Base-by-base conservation (phyloP, 2,797 vertebrate species). In the Astyanax mexicanus region DNA sequence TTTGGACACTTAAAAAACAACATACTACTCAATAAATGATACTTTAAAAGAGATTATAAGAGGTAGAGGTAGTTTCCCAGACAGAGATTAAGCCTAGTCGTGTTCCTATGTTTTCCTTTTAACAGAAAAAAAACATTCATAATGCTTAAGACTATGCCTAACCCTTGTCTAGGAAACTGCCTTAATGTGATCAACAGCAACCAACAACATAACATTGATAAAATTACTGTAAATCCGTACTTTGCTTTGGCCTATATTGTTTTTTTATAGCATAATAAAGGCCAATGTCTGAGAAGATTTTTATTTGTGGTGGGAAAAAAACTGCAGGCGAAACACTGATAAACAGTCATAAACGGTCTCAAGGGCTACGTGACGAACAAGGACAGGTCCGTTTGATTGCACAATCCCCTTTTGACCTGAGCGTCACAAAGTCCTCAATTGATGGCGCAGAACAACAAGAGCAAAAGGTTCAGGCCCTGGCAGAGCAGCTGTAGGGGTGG, bases 371-470 rank as follows among this genome's bases (percentile, higher is more conserved):
- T 93, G 92, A 92, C 87, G 2, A 17, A 74, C 69, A 49, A 45
- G 65, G 75, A 68, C 71, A 52, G 23, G 17, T 37, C 75, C 78
- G 57, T 52, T 82, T 84, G 82, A 89, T 89, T 90, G 86, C 88
- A 82, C 89, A 91, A 89, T 84, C 83, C 83, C 83, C 83, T 76
- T 79, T 80, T 55, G 72, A 73, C 80, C 64, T 2, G 42, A 71
- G 74, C 79, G 84, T 86, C 86, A 89, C 83, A 86, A 84, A 89
- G 82, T 88, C 88, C 87, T 84, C 80, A 77, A 75, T 77, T 86
- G 52, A 88, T 64, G 85, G 71, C 19, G 77, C 83, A 78, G 84
- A 85, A 90, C 88, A 89, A 90, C 86, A 87, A 86, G 86, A 88
- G 83, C 80, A 62, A 84, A 86, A 85, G 80, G 80, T 80, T 75